A percentile compares a stretch with the other conserved stretches of the same genome.
Evolutionary conservation across 53 echinoderm and acorn worm species (phyloP).

Genomic region (Arbacia lixula): DNA sequence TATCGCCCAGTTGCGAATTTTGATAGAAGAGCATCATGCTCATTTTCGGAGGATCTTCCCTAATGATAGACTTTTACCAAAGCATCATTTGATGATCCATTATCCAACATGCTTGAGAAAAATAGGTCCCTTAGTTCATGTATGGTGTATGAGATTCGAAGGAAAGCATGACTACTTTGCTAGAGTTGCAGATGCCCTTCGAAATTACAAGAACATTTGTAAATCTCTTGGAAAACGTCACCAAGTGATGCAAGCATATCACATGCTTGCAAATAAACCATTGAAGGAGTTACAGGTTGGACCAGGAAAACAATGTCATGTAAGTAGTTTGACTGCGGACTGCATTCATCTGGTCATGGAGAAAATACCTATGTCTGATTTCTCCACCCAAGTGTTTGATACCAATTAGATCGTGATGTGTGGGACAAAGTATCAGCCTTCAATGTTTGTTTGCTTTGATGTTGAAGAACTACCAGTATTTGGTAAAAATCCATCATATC

Average conservation of each 20-base stretch:
- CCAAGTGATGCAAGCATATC: constrained; percentile 41
- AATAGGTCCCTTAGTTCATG: constrained; percentile 66
- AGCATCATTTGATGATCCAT: constrained; percentile 74
- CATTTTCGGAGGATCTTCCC: constrained; percentile 61
- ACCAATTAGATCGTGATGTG: too few species aligned
- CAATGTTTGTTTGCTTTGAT: too few species aligned
- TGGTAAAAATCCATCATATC: too few species aligned
- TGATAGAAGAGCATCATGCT: constrained; percentile 66
- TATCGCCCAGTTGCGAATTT: constrained; percentile 52
- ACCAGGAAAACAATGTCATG: constrained; percentile 28
- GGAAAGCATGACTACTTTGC: constrained; percentile 68
- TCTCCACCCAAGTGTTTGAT: constrained; percentile 20
- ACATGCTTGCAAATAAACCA: constrained; percentile 13
- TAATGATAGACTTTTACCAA: constrained; percentile 45
- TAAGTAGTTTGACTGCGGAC: constrained; percentile 6
- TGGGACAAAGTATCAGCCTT: too few species aligned
- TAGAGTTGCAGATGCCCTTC: constrained; percentile 36
- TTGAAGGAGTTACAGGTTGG: constrained; percentile 54
- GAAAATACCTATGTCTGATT: constrained; percentile 4
- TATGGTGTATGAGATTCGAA: constrained; percentile 77
- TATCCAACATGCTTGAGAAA: constrained; percentile 67
- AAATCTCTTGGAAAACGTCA: constrained; percentile 63
- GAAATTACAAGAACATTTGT: constrained; percentile 64
- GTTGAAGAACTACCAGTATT: too few species aligned
- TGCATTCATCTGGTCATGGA: background rate